Conservation (phyloP, 2,888 invertebrate species). For the Leucania comma region DNA sequence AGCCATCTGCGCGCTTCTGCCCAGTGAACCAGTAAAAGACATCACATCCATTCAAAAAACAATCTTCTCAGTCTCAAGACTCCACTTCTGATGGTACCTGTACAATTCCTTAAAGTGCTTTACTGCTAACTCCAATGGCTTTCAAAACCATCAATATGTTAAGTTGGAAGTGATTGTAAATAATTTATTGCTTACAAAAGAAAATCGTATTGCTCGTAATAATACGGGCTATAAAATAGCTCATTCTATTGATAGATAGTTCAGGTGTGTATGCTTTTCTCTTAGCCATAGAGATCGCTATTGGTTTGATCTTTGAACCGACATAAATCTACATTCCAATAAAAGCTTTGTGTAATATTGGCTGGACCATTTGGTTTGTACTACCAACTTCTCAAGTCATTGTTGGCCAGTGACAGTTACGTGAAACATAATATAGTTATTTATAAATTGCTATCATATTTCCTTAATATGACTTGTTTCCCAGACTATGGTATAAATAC, state of each 20-base stretch:
- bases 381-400: conserved; percentile 9
- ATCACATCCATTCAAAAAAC: conserved; percentile 40
- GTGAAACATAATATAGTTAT: conserved; percentile 5
- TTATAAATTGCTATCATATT: not conserved
- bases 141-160: conserved; percentile 65
- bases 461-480: not conserved
- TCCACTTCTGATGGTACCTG: conserved; percentile 48
- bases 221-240: conserved; percentile 45
- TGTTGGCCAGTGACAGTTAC: conserved; percentile 5
- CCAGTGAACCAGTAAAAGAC: conserved; percentile 31
- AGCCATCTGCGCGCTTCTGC: conserved; percentile 33
- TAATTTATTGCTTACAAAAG: conserved; percentile 63
- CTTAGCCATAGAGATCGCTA: conserved; percentile 23
- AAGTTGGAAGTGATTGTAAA: conserved; percentile 64
- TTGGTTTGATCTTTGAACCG: conserved; percentile 46
- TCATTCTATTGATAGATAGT: conserved; percentile 39
- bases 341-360: conserved; percentile 28
- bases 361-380: conserved; percentile 19
- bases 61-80: conserved; percentile 24
- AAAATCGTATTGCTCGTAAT: conserved; percentile 56
- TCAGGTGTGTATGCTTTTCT: conserved; percentile 42
- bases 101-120: conserved; percentile 54
- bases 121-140: conserved; percentile 50
- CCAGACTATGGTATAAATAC: not conserved
- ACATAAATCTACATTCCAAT: conserved; percentile 17